Evolutionary conservation across 2,797 vertebrate species (phyloP), one percentile per base, ranked within the genome.

Genomic region (Chaetophractus vellerosus): DNA sequence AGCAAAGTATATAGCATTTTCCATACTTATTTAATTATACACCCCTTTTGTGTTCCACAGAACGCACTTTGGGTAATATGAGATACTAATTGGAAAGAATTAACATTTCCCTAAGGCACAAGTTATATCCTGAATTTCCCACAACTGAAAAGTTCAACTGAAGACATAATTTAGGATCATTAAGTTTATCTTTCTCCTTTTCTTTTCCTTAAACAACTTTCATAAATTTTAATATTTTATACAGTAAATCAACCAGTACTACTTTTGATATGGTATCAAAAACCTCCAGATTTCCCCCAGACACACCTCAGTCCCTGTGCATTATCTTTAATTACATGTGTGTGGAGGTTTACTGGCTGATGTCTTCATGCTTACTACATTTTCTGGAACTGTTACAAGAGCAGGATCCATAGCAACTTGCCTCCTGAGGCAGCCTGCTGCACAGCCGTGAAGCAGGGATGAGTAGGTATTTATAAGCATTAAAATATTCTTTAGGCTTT

Each of bases 361-460:
- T 16, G 19, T 28, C 57, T 12, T 45, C 38, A 16, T 28, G 38
- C 50, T 74, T 9, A 26, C 3, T 0, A 3, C 11, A 1, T 28
- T 36, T 68, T 50, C 21, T 1, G 1, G 5, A 3, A 15, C 1
- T 7, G 28, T 33, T 26, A 9, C 81, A 21, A 38, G 2, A 11
- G 23, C 48, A 57, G 59, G 36, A 9, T 12, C 79, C n/a, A n/a
- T 45, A 0, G 1, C 26, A 19, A 2, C 15, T 1, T 4, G 3
- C 15, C 7, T 10, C 0, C 38, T 15, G 0, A 28, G 0, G 0
- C 11, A 15, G 3, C 2, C 12, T 7, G 8, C 33, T 15, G 26
- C n/a, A 31, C 24, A 2, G 31, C 7, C 15, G 11, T 3, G 21
- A 78, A 36, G 66, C 66, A 15, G 24, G 74, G 48, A 9, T 33